Evolutionary conservation across 2,113 vertebrate species (phyloP), one percentile per base, ranked within the genome.

Genomic region (Sisor rabdophorus): DNA sequence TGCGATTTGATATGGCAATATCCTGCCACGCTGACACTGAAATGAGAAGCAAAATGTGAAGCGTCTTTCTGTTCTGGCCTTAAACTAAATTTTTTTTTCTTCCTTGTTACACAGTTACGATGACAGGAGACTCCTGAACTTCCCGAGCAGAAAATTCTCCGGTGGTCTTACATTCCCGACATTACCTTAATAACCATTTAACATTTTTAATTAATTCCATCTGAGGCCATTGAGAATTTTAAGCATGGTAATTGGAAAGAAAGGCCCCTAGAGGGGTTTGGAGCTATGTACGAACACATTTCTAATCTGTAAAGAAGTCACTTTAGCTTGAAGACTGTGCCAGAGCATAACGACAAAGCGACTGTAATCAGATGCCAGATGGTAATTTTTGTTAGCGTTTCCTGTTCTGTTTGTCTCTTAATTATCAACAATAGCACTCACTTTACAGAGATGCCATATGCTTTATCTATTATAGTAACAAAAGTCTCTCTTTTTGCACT

Each of bases 351-450:
- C 17, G 3, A 78, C 47, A 28, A 74, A 75, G 26, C 36, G 48
- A 69, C 2, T 3, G 4, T 40, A 22, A 36, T 54, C 63, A n/a
- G 32, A 70, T 60, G 48, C 73, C 56, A 56, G 44, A 78, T 84
- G 83, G 75, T 85, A 83, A 74, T 86, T 79, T 84, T 77, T 77
- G 84, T 85, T 87, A 87, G 85, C 80, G 65, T 81, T 73, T 68
- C 55, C 72, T 80, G 78, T 86, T 79, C 80, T 81, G 78, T 86
- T 79, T 79, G 82, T 77, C 79, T 73, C 84, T 87, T 89, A 87
- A 81, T 78, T 82, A 81, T 79, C 83, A 77, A 86, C 47, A 44
- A 20, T 84, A 85, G 81, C 81, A 53, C 80, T 84, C 88, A 84
- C 77, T 81, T 82, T 79, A 82, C 80, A 56, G 73, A 68, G 83